Evolutionary conservation across 2,113 vertebrate species (phyloP).

Genomic region (Phainopepla nitens): DNA sequence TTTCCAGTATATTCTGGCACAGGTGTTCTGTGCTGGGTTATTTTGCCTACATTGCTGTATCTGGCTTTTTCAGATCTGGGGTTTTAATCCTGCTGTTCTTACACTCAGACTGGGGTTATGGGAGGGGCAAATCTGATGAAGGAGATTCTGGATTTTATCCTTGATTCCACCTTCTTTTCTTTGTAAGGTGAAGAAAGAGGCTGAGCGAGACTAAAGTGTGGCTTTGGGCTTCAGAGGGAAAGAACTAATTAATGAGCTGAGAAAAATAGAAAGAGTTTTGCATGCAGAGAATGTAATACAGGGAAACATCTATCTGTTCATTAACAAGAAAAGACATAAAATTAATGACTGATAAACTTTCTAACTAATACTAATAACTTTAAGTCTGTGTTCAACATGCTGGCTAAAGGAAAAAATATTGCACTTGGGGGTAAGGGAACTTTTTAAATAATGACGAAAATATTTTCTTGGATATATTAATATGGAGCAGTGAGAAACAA

Average conservation of each 20-base stretch:
- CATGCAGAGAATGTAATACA: not conserved
- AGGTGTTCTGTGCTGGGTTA: not conserved
- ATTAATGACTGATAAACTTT: not conserved
- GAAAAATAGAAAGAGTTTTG: not conserved
- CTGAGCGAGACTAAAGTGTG: not conserved
- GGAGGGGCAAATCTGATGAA: not conserved
- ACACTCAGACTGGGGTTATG: not conserved
- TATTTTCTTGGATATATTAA: not conserved
- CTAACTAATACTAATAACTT: not conserved
- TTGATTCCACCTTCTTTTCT: not conserved
- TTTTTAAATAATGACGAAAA: not conserved
- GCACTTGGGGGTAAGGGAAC: not conserved
- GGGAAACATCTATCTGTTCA: not conserved
- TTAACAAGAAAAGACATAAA: not conserved
- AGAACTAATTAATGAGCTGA: not conserved
- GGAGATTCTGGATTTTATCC: not conserved
- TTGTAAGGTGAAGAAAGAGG: not conserved
- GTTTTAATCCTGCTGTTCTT: not conserved
- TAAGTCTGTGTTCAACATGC: not conserved
- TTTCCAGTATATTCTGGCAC: not conserved
- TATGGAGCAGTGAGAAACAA: not conserved
- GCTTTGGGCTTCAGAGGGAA: not conserved
- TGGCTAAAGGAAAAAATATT: not conserved
- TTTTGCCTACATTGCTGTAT: not conserved
- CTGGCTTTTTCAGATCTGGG: not conserved